Evolutionary conservation across 30 jellyfish, hydroid and myxozoan genomes (phyloP), one percentile per base, ranked within the genome.

Genomic region (Pseudorhiza aurosa): DNA sequence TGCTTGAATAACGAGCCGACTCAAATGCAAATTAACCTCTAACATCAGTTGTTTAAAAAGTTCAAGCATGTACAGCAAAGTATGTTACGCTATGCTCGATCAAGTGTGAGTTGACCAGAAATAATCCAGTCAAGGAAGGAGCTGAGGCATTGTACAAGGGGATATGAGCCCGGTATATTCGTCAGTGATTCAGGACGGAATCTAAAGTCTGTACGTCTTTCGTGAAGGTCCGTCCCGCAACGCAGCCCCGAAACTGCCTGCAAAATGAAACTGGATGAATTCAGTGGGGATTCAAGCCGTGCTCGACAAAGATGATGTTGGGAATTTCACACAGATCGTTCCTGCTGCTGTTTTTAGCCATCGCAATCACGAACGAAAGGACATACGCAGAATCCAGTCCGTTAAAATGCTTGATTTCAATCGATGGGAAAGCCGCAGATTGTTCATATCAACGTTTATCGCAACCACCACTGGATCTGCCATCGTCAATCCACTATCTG

Each of bases 11-110:
- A 65, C 33, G 50, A 32, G 37, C 50, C 31, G 68, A 62, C 82
- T 80, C 91, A 80, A 65, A 80, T 80, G 91, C 91, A 80, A 80
- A 80, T 80, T 65, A 57, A 18, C 22, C 10, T 19, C 67, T 9
- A 7, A 18, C 14, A 53, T 53, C 67, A 53, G 67, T 53, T 53
- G 67, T 53, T 53, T 53, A 19, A 36, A 53, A 15, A 36, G 37
- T 53, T 53, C 67, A 53, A 53, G 6, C 36, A 33, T 18, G 5
- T 33, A 53, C 67, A 18, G 24, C 67, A 53, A 53, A n/a, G n/a
- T 36, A 53, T 53, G 67, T 53, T 53, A 1, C 67, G 67, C 24
- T 53, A 53, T 53, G 67, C 37, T 53, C 24, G 67, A 36, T 18
- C 24, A 53, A 53, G 67, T 53, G 67, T 15, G 24, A 10, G 14